phyloP scores from a whole-genome alignment of 2,113 vertebrate genomes.

The Oreochromis aureus region DNA sequence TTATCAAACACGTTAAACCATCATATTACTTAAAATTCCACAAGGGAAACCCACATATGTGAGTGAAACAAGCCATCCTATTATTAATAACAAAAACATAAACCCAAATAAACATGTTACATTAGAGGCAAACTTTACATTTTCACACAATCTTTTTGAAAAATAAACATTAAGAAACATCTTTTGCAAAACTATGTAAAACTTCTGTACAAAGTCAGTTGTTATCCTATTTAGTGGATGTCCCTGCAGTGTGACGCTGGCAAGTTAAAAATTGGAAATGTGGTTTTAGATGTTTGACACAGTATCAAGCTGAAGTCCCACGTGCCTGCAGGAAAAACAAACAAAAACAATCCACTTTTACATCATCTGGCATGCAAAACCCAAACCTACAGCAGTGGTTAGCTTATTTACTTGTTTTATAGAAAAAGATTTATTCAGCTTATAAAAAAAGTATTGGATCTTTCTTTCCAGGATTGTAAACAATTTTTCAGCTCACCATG shows the following conservation, averaged over 20 bases:
- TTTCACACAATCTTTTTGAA: background rate
- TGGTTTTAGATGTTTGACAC: background rate
- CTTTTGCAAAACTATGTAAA: background rate
- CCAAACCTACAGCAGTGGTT: background rate
- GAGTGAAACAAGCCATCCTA: background rate
- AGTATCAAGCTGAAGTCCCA: conserved; percentile 78
- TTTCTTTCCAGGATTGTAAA: background rate
- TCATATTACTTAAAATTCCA: background rate
- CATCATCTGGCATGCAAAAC: background rate
- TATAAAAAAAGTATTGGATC: background rate
- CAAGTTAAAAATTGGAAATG: conserved; percentile 12
- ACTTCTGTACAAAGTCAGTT: background rate
- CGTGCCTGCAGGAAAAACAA: conserved; percentile 81
- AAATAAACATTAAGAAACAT: background rate
- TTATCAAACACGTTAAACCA: conserved; percentile 10
- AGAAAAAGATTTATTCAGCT: background rate
- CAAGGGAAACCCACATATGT: background rate
- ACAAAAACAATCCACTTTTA: conserved; percentile 29
- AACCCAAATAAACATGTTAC: background rate
- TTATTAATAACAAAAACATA: background rate
- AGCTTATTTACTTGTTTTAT: background rate
- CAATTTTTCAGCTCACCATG: conserved; percentile 80
- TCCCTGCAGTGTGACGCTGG: conserved; percentile 7
- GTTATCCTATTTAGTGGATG: background rate
- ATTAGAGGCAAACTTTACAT: background rate